Evolutionary conservation across 2,888 invertebrate species (phyloP), one percentile per base, ranked within the genome.

Genomic region (Shargacucullia verbasci): DNA sequence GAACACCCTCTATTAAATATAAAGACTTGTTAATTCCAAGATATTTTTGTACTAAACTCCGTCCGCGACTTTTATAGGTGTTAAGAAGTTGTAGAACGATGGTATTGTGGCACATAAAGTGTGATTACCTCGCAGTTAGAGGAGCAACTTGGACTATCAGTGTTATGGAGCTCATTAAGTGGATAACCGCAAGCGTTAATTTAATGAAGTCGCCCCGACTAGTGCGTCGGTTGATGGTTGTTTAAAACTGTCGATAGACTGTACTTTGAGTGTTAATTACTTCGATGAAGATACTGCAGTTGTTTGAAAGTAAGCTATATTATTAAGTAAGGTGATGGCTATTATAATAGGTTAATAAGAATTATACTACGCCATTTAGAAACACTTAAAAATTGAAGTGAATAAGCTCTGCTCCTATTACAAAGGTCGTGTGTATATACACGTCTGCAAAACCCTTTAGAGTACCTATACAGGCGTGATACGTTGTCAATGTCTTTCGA

Each of bases 21-120:
- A 67, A 67, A 67, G 66, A 67, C 66, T 70, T 67, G 66, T 70
- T 70, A 67, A 67, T 67, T 70, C 70, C 53, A 35, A 66, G 59
- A 60, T 56, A 69, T 70, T 69, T 66, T 70, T 70, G 71, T 56
- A 29, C 39, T 34, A 46, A 55, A 59, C 52, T 59, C 48, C 34
- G 66, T 59, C 66, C 48, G 44, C 55, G 41, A 53, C 29, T 66
- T 69, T 69, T 71, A 66, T 69, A 60, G 59, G 33, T 58, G 71
- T 70, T 69, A 52, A 56, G 38, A 63, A 67, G 57, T 67, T 63
- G 12, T 48, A 33, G 33, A 35, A 7, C 61, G 73, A 73, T 73
- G 62, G 46, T 73, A 73, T 73, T 74, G 62, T 57, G 34, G 46
- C 39, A 54, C 62, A 70, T 64, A 59, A 68, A 68, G 55, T 53